phyloP scores from a whole-genome alignment of 2,113 vertebrate genomes.

The Nansenia antarctica region DNA sequence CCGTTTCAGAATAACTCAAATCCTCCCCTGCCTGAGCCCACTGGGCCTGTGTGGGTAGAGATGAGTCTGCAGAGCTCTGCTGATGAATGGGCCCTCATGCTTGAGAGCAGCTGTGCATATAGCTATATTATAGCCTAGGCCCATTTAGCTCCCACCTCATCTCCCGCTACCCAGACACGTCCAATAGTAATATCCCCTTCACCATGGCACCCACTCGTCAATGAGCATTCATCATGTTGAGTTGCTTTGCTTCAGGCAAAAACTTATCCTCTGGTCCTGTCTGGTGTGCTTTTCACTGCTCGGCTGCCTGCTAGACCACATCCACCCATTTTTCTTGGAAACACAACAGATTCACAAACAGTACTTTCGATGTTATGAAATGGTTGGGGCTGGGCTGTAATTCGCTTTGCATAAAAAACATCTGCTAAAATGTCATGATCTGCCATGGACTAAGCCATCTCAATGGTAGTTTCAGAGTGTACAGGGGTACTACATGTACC shows the following conservation, averaged over 20 bases:
- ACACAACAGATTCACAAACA: not conserved
- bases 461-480: too few species aligned
- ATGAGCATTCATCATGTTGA: constrained; percentile 49
- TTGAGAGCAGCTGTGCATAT: constrained; percentile 58
- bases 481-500: too few species aligned
- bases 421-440: too few species aligned
- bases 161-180: constrained; percentile 49
- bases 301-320: constrained; percentile 10
- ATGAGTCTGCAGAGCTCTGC: constrained; percentile 18
- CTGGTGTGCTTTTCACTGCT: constrained; percentile 38
- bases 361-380: too few species aligned
- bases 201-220: not conserved
- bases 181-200: constrained; percentile 46
- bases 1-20: not conserved
- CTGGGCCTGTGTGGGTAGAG: too few species aligned
- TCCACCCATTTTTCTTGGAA: not conserved
- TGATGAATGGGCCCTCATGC: constrained; percentile 52
- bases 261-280: constrained; percentile 5
- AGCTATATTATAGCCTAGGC: too few species aligned
- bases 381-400: too few species aligned
- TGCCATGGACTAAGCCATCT: too few species aligned
- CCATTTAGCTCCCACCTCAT: constrained; percentile 55
- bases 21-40: too few species aligned
- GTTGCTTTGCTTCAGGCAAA: constrained; percentile 29
- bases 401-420: too few species aligned